Evolutionary conservation across 2,888 invertebrate species (phyloP).

Genomic region (Punctoribates punctum): DNA sequence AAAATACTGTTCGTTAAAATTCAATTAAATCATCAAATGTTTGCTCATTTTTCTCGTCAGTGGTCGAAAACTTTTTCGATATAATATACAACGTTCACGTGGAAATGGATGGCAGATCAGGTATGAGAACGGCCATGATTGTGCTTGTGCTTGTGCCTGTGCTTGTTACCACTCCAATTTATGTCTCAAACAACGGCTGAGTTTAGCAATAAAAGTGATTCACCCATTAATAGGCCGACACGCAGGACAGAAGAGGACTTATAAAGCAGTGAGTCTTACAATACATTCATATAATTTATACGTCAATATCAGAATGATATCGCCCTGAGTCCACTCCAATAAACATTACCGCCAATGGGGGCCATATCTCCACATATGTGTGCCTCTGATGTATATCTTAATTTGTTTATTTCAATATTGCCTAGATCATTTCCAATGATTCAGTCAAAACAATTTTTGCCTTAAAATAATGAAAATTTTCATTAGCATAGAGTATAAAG

Average conservation of each 20-base stretch:
- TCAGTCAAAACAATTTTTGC: too few relatives aligned
- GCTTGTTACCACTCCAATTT: not conserved
- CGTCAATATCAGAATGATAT: too few relatives aligned
- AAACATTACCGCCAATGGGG: not conserved
- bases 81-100: constrained; percentile 95
- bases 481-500: too few relatives aligned
- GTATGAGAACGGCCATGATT: constrained; percentile 63
- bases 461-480: too few relatives aligned
- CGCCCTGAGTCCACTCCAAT: too few relatives aligned
- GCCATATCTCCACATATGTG: too few relatives aligned
- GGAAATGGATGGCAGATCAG: constrained; percentile 78
- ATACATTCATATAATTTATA: not conserved
- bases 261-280: constrained; percentile 76
- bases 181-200: not conserved
- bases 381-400: too few relatives aligned
- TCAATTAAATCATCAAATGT: too few relatives aligned
- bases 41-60: constrained; percentile 50
- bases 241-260: constrained; percentile 94
- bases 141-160: too few relatives aligned
- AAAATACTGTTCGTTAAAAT: too few relatives aligned
- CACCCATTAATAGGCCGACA: constrained; percentile 57
- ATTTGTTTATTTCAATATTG: too few relatives aligned
- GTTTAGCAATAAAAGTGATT: not conserved
- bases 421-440: too few relatives aligned
- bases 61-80: constrained; percentile 96